These are phyloP conservation scores for Zoanthus sociatus DNA, from an alignment of 92 coral and sea anemone species.

Conservation along the genomic window DNA sequence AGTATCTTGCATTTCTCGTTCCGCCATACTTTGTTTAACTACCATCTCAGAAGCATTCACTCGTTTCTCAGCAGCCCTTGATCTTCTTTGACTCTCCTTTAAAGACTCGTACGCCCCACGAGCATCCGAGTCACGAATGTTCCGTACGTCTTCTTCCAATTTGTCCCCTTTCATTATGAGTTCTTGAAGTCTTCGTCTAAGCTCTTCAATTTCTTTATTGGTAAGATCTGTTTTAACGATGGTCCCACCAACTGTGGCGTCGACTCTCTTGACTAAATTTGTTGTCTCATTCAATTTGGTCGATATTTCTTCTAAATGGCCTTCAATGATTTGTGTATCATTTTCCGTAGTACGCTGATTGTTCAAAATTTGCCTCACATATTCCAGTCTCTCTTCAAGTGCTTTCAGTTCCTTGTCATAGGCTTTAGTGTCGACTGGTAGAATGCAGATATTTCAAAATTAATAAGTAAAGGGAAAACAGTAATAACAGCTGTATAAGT, in stretches of 20 bases:
- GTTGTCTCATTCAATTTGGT: conserved; percentile 56
- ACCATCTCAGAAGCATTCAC: conserved; percentile 69
- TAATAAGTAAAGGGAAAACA: background rate
- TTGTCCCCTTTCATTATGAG: conserved; percentile 63
- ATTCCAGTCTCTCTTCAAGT: conserved; percentile 77
- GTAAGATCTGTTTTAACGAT: conserved; percentile 61
- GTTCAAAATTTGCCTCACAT: conserved; percentile 72
- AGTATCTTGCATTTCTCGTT: conserved; percentile 60
- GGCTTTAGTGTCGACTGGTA: conserved; percentile 66
- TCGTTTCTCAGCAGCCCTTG: conserved; percentile 72
- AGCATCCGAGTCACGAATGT: conserved; percentile 64
- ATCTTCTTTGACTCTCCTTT: conserved; percentile 75
- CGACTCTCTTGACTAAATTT: conserved; percentile 52
- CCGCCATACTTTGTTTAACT: conserved; percentile 44
- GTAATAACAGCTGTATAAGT: background rate
- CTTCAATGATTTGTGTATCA: conserved; percentile 72
- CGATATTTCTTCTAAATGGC: conserved; percentile 55
- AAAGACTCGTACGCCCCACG: conserved; percentile 81
- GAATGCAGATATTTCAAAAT: background rate
- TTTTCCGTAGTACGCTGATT: conserved; percentile 79
- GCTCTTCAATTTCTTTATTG: conserved; percentile 70
- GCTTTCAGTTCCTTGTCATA: conserved; percentile 78
- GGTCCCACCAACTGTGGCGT: conserved; percentile 52
- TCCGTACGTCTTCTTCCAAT: conserved; percentile 61
- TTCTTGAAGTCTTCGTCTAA: conserved; percentile 67